Conservation (phyloP, 2,113 vertebrate species). For the Kobus ellipsiprymnus region DNA sequence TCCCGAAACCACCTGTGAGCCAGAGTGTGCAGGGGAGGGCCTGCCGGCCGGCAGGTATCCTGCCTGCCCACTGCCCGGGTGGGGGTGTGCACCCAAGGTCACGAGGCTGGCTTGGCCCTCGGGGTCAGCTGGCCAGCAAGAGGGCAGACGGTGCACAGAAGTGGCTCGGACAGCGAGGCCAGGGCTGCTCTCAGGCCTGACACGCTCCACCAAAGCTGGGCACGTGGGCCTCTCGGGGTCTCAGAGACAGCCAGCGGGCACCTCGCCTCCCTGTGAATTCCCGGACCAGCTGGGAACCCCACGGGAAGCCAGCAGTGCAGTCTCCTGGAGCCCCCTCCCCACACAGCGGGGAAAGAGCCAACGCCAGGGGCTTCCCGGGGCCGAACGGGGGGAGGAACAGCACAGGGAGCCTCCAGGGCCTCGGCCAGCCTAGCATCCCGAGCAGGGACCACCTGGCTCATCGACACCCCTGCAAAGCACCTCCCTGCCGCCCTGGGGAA, state of each 20-base stretch:
- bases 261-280: not conserved
- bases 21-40: not conserved
- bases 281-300: not conserved
- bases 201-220: not conserved
- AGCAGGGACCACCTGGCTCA: not conserved
- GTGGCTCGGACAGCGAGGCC: not conserved
- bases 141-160: not conserved
- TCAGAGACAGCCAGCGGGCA: not conserved
- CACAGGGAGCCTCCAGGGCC: not conserved
- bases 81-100: not conserved
- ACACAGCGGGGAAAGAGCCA: not conserved
- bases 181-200: not conserved
- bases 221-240: not conserved
- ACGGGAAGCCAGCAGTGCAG: fast-evolving
- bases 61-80: not conserved
- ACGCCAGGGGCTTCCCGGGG: not conserved
- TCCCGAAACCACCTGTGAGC: not conserved
- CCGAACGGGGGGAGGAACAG: not conserved
- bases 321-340: not conserved
- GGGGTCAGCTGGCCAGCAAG: not conserved
- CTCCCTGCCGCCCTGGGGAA: not conserved
- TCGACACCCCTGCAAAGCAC: not conserved
- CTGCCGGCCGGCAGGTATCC: fast-evolving
- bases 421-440: too few species aligned
- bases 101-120: not conserved